Evolutionary conservation across 2,113 vertebrate species (phyloP).

Genomic region (Bubo bubo): DNA sequence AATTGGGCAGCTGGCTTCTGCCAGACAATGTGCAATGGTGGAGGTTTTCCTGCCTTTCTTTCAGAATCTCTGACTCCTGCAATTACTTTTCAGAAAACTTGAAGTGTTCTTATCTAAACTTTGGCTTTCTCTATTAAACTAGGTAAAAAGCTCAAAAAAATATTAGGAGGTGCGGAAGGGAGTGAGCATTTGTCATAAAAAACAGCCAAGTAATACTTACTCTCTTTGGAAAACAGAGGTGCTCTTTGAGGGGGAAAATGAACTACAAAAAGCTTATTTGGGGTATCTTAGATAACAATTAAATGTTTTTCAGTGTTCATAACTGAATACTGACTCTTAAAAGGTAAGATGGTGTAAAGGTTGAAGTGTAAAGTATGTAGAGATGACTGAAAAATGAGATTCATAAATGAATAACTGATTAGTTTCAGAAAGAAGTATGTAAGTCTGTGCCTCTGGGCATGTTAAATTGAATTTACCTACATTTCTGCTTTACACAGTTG

Average conservation of each 20-base stretch:
- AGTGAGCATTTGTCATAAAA: not conserved
- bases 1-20: not conserved
- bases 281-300: not conserved
- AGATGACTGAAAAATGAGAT: not conserved
- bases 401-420: slow-evolving; percentile 42
- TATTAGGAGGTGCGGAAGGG: not conserved
- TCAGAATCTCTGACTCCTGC: not conserved
- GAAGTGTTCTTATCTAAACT: not conserved
- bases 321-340: not conserved
- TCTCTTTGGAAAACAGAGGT: not conserved
- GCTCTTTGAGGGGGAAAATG: not conserved
- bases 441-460: slow-evolving; percentile 12
- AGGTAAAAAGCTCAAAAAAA: not conserved
- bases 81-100: not conserved
- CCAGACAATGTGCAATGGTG: too few relatives aligned
- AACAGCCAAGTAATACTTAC: not conserved
- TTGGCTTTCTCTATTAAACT: not conserved
- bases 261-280: not conserved
- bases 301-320: not conserved
- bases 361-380: not conserved
- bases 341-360: not conserved
- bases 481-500: not conserved
- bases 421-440: not conserved
- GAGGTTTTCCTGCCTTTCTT: not conserved
- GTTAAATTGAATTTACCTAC: slow-evolving; percentile 54